Evolutionary conservation across 2,113 vertebrate species (phyloP).

Genomic region (Jacana jacana): DNA sequence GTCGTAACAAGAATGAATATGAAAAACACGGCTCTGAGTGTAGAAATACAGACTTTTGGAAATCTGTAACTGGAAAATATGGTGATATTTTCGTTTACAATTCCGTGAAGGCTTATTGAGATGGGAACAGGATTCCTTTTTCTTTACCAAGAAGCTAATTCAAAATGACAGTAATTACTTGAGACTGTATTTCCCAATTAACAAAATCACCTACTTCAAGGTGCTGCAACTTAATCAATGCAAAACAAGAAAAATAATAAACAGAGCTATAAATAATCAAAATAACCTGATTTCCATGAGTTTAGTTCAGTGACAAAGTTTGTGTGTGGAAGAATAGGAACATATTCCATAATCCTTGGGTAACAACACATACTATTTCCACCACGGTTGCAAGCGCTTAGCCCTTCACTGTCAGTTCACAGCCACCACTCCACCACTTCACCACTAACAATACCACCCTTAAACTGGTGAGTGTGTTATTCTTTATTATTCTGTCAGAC

Average conservation of each 20-base stretch:
- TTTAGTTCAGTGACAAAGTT: neutral
- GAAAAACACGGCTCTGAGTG: neutral
- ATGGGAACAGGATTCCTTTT: neutral
- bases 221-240: neutral
- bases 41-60: neutral
- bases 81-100: neutral
- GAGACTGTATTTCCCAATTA: neutral
- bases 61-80: neutral
- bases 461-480: neutral
- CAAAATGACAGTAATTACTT: neutral
- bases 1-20: neutral
- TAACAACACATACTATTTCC: neutral
- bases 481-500: neutral
- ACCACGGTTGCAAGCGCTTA: neutral
- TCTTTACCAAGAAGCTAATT: neutral
- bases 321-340: neutral
- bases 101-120: neutral
- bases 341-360: neutral
- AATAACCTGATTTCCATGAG: neutral
- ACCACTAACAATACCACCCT: neutral
- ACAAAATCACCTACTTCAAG: neutral
- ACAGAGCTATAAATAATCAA: rapidly evolving
- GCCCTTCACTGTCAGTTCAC: neutral
- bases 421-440: neutral
- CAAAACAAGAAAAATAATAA: neutral